Base-by-base conservation (phyloP, 2,797 vertebrate genomes). In the Etheostoma nigrum region DNA sequence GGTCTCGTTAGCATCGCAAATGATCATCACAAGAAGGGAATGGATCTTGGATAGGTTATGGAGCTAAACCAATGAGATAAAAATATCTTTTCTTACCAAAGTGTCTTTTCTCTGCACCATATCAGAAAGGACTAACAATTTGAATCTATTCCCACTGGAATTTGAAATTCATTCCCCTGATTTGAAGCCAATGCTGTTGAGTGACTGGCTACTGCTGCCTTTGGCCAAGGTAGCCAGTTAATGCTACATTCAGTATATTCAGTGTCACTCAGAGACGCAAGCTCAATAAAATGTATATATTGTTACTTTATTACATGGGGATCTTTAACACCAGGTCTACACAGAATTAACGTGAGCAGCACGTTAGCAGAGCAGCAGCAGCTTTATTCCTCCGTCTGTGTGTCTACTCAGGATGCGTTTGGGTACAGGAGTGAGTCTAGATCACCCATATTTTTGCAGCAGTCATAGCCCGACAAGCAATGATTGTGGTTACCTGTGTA, bases 1-100 rank as follows among this genome's bases (percentile, higher is more conserved):
- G 27, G 65, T 74, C 90, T 90, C 67, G 74, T 91, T 91, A 88
- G 82, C 78, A 71, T 67, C 7, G 64, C 75, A 89, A 88, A 87
- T 81, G 82, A 91, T 83, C 76, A 68, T 79, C 73, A 81, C 75
- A 67, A 75, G 81, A 69, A 83, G 61, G 63, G 69, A 82, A 82
- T 76, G 71, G 77, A 48, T 80, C 79, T 76, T 78, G 73, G 82
- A 67, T 81, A 78, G 69, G 57, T 70, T 62, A 54, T 63, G 57
- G 78, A 71, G 64, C 85, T 81, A 66, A 82, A 80, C 79, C 86
- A 83, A 84, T 69, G 62, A 88, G 83, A 81, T 72, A 52, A 78
- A 81, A 86, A 86, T 78, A 81, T 78, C 23, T 72, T 75, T 82
- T 81, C 80, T 75, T 40, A 23, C 40, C 27, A 52, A 65, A 75